Percentiles rank a stretch among this genome's conserved stretches.
Evolutionary conservation across 2,797 vertebrate genomes (phyloP).

Genomic region (Artibeus jamaicensis): DNA sequence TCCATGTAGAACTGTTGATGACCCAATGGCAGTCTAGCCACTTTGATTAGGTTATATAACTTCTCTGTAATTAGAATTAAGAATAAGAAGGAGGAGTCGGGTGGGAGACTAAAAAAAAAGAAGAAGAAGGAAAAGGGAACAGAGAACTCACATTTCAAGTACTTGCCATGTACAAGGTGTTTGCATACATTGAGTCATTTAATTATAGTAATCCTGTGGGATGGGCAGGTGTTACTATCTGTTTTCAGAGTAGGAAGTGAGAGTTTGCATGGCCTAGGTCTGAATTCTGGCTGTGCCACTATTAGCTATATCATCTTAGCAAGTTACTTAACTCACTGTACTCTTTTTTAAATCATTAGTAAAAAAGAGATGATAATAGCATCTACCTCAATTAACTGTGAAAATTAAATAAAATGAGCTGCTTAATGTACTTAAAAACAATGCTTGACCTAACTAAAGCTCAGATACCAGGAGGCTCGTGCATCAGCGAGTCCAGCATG

Average conservation of each 20-base stretch:
- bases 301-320: background rate
- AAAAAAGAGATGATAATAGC: background rate
- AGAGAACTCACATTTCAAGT: background rate
- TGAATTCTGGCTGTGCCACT: background rate
- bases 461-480: background rate
- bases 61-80: background rate
- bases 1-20: background rate
- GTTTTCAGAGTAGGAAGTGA: background rate
- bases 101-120: no score
- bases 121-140: background rate
- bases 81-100: background rate
- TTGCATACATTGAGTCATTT: rapidly evolving
- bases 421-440: background rate
- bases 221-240: no score
- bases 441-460: background rate
- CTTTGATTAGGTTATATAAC: background rate
- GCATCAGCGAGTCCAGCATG: background rate
- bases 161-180: background rate
- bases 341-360: background rate
- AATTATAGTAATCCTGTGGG: background rate
- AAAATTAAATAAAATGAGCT: background rate
- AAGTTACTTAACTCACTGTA: background rate
- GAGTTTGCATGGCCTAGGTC: background rate
- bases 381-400: background rate
- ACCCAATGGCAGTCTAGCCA: background rate